Evolutionary conservation across 2,797 vertebrate species (phyloP).

Genomic region (Arremon aurantiirostris): DNA sequence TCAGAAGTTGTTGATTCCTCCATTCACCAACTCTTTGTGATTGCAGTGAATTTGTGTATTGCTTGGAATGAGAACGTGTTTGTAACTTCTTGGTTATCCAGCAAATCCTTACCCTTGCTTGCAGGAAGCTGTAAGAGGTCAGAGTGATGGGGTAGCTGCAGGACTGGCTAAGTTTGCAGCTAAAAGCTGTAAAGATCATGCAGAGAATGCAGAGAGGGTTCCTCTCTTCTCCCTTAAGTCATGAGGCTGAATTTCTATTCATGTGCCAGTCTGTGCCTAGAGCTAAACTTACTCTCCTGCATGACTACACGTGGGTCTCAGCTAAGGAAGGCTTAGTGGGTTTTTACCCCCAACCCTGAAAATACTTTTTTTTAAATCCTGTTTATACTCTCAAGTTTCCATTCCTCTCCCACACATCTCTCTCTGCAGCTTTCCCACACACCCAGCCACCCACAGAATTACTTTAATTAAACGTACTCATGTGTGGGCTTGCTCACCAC

Average conservation of each 20-base stretch:
- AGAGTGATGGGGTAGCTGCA: background rate
- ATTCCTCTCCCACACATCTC: background rate
- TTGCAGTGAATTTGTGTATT: background rate
- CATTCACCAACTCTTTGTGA: background rate
- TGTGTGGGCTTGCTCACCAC: background rate
- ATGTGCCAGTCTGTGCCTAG: background rate
- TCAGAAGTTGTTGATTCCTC: slow-evolving; percentile 1
- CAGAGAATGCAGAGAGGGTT: accelerated
- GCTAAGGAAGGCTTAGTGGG: background rate
- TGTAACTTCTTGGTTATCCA: background rate
- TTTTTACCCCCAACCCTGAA: background rate
- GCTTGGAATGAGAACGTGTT: background rate
- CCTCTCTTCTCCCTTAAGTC: background rate
- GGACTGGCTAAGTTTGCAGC: background rate
- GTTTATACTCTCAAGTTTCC: slow-evolving; percentile 1
- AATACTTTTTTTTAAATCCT: background rate
- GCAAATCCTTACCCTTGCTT: background rate
- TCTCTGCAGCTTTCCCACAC: background rate
- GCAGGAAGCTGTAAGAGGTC: background rate
- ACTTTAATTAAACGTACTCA: slow-evolving; percentile 11
- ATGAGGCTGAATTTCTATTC: background rate
- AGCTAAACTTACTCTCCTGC: background rate
- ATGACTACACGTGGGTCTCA: background rate
- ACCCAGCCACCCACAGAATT: background rate
- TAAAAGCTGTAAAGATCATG: background rate